These are phyloP conservation scores for Anoplophora glabripennis DNA, from an alignment of 1,140 invertebrate genomes.

Conservation along the genomic window DNA sequence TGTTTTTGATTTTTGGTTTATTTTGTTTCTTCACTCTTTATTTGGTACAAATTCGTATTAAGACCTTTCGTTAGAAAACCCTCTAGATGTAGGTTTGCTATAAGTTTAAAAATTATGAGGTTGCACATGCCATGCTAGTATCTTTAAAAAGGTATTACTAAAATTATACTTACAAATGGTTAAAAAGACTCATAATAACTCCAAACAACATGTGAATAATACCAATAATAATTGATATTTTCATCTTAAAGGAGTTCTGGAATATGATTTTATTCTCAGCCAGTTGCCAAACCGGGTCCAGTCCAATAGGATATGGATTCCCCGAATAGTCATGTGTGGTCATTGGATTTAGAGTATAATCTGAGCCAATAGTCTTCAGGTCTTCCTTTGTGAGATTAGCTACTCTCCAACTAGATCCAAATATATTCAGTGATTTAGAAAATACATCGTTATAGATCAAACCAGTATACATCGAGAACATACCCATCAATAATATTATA, in stretches of 20 bases:
- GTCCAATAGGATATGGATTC: slow-evolving; percentile 80
- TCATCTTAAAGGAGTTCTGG: slow-evolving; percentile 93
- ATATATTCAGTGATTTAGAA: slow-evolving; percentile 95
- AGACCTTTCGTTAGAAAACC: no score
- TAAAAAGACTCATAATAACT: slow-evolving; percentile 70
- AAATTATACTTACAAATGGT: slow-evolving; percentile 59
- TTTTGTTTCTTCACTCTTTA: no score
- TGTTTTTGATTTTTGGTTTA: no score
- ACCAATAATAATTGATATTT: slow-evolving; percentile 90
- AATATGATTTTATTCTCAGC: slow-evolving; percentile 85
- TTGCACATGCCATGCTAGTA: no score
- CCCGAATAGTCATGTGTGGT: slow-evolving; percentile 54
- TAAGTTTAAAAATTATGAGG: no score
- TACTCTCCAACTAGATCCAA: slow-evolving; percentile 85
- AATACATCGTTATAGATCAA: slow-evolving; percentile 99
- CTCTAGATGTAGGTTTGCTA: no score
- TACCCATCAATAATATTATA: slow-evolving; percentile 96
- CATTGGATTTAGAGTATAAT: slow-evolving; percentile 65
- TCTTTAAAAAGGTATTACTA: neutral
- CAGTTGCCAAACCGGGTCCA: slow-evolving; percentile 93
- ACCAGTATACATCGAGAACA: slow-evolving; percentile 98
- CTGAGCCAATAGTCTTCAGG: slow-evolving; percentile 37
- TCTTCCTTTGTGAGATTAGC: slow-evolving; percentile 39
- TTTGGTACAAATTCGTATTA: no score
- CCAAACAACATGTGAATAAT: slow-evolving; percentile 92